A percentile compares a stretch with the other conserved stretches of the same genome.
These are phyloP conservation scores for Campoplex nolae DNA, from an alignment of 2,888 invertebrate species.

Conservation along the genomic window DNA sequence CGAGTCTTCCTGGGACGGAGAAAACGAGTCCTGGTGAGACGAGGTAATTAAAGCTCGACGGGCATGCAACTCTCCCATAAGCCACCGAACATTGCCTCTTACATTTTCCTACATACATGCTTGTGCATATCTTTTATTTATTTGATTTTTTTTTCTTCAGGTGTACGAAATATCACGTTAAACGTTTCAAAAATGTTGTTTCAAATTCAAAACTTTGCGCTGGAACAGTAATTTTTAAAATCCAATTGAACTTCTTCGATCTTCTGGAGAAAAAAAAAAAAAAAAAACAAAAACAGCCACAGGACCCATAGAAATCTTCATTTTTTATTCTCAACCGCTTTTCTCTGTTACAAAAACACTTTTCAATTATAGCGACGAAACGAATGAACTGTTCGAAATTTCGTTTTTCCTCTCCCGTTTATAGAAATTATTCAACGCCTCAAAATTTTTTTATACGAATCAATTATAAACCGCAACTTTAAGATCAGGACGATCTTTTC, in stretches of 20 bases:
- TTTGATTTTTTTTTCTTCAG: neutral
- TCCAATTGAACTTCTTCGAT: neutral
- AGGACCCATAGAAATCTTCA: neutral
- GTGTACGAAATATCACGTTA: neutral
- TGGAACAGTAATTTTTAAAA: neutral
- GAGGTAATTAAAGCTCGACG: slow-evolving; percentile 80
- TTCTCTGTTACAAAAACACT: neutral
- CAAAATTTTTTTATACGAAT: neutral
- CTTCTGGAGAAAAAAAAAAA: neutral
- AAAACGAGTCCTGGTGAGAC: slow-evolving; percentile 69
- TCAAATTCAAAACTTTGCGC: neutral
- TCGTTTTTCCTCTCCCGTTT: neutral
- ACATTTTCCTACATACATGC: slow-evolving; percentile 27
- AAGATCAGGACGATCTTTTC: neutral
- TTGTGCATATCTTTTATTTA: slow-evolving; percentile 26
- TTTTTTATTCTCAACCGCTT: neutral
- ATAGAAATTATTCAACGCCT: neutral
- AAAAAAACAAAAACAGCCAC: neutral
- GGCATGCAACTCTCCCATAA: slow-evolving; percentile 68
- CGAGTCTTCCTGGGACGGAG: slow-evolving; percentile 23
- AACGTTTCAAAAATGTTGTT: neutral
- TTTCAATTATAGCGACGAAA: too few species aligned
- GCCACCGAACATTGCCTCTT: slow-evolving; percentile 69
- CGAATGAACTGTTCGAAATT: neutral
- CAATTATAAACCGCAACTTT: slow-evolving; percentile 15